Conservation (phyloP, 2,113 vertebrate genomes). For the Heteronetta atricapilla region DNA sequence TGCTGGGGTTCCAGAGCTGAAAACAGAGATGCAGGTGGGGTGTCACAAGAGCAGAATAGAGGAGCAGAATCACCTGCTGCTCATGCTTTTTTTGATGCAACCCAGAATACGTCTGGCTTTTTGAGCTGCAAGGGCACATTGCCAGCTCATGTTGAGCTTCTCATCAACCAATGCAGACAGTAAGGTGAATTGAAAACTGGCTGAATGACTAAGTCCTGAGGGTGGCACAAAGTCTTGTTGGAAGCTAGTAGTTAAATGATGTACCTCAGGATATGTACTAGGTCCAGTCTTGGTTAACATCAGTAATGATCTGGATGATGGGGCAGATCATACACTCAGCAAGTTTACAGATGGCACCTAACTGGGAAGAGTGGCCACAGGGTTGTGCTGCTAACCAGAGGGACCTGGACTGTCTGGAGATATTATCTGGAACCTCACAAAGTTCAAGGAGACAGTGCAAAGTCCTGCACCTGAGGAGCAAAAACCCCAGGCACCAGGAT, state of each 20-base stretch:
- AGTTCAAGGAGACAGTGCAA: neutral
- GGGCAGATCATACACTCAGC: neutral
- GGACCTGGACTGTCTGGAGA: neutral
- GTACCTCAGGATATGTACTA: neutral
- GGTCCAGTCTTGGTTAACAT: neutral
- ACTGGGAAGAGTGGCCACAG: neutral
- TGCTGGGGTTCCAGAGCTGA: too few relatives aligned
- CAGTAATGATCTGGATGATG: neutral
- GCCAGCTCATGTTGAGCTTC: too few relatives aligned
- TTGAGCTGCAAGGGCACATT: too few relatives aligned
- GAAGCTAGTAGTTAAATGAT: neutral
- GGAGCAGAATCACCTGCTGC: too few relatives aligned
- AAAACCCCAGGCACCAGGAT: neutral
- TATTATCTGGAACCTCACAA: neutral
- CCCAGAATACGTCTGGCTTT: too few relatives aligned
- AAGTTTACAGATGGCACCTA: neutral
- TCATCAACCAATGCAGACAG: neutral
- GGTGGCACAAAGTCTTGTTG: neutral
- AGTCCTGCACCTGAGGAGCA: neutral
- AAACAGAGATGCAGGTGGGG: too few relatives aligned
- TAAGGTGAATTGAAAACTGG: neutral
- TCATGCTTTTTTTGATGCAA: too few relatives aligned
- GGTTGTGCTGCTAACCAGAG: neutral
- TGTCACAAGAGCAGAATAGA: too few relatives aligned
- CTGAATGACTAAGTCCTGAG: neutral